phyloP scores from a whole-genome alignment of 2,797 vertebrate species.

The Syncerus caffer region DNA sequence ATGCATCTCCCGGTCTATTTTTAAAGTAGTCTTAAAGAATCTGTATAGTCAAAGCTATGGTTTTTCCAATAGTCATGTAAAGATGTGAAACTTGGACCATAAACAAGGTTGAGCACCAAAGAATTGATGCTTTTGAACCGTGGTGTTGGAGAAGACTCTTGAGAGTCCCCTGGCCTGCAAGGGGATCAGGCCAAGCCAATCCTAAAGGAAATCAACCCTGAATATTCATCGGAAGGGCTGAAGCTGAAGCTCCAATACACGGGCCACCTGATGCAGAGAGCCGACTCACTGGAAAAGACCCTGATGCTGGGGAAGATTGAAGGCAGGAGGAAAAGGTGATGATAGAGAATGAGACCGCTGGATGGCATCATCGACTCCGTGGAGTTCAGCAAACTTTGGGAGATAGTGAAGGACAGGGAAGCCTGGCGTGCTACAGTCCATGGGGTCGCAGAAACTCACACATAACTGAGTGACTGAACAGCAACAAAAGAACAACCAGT shows the following conservation, averaged over 20 bases:
- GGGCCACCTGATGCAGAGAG: background rate
- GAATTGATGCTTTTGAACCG: background rate
- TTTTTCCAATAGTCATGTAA: background rate
- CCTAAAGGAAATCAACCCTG: background rate
- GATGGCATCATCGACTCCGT: background rate
- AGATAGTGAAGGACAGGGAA: background rate
- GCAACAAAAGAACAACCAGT: background rate
- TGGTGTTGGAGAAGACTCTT: background rate
- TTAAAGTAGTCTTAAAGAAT: constrained; percentile 11
- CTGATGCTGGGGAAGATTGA: background rate
- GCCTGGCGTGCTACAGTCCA: background rate
- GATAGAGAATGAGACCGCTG: fast-evolving
- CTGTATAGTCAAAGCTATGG: background rate
- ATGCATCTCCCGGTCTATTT: background rate
- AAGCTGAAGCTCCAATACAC: background rate
- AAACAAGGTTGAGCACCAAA: background rate
- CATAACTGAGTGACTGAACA: background rate
- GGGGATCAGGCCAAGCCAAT: background rate
- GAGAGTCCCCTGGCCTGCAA: background rate
- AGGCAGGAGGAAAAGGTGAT: background rate
- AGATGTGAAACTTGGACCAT: background rate
- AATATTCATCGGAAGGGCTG: background rate
- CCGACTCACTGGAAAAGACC: background rate
- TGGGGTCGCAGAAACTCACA: background rate
- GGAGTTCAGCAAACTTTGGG: background rate